Conservation (phyloP, 1,140 invertebrate genomes). For the Meteorus sp. region DNA sequence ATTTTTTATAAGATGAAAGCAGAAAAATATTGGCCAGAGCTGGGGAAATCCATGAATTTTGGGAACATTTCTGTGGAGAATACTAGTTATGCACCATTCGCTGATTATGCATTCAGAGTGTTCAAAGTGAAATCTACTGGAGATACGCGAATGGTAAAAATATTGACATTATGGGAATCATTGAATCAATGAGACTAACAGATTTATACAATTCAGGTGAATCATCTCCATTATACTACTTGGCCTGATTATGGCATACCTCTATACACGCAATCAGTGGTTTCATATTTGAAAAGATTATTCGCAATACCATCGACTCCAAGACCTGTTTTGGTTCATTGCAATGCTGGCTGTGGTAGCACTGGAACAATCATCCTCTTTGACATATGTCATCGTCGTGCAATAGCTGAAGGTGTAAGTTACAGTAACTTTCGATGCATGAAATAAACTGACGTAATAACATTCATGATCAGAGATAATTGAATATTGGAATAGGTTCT, state of each 20-base stretch:
- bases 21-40: constrained; percentile 94
- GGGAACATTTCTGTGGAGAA: constrained; percentile 86
- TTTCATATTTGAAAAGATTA: constrained; percentile 67
- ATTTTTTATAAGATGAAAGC: constrained; percentile 81
- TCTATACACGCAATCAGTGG: constrained; percentile 69
- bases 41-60: constrained; percentile 85
- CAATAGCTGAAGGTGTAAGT: constrained; percentile 37
- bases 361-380: constrained; percentile 70
- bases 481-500: constrained; percentile 30
- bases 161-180: not conserved
- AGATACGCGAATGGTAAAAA: constrained; percentile 65
- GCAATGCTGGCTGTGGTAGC: constrained; percentile 72
- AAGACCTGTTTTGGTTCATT: constrained; percentile 86
- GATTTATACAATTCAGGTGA: constrained; percentile 67
- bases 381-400: constrained; percentile 42
- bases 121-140: constrained; percentile 74
- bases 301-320: constrained; percentile 73
- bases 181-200: not conserved
- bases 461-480: not conserved
- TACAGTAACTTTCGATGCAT: not conserved
- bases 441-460: not conserved
- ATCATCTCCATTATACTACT: constrained; percentile 96
- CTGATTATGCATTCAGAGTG: constrained; percentile 93
- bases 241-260: constrained; percentile 97
- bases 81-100: constrained; percentile 87